These are phyloP conservation scores for Synergus japonicus DNA, from an alignment of 2,888 invertebrate genomes.

Conservation along the genomic window DNA sequence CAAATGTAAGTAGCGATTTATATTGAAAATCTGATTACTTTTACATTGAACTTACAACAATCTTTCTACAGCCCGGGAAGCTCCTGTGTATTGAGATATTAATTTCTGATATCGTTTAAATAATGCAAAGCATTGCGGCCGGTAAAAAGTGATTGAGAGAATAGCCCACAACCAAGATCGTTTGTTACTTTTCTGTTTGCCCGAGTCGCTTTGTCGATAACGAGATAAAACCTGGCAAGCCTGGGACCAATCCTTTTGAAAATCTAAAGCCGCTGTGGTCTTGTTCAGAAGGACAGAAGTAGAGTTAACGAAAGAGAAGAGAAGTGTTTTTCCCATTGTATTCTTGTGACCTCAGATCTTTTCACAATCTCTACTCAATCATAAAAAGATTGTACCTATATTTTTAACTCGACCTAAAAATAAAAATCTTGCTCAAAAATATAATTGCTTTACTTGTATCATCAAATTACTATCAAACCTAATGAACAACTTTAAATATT, in stretches of 20 bases:
- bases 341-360: neutral
- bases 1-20: neutral
- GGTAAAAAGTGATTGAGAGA: neutral
- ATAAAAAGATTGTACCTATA: neutral
- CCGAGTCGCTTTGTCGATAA: conserved; percentile 60
- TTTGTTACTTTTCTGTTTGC: conserved; percentile 64
- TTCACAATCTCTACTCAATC: neutral
- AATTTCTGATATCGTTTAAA: neutral
- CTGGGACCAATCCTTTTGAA: neutral
- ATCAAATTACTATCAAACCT: too few species aligned
- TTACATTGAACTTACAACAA: neutral
- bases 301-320: neutral
- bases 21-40: neutral
- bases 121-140: neutral
- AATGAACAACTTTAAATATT: too few species aligned
- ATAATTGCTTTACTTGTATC: neutral
- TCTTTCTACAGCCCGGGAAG: neutral
- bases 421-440: neutral
- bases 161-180: neutral
- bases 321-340: neutral
- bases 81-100: neutral
- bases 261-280: conserved; percentile 13
- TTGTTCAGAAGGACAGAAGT: neutral
- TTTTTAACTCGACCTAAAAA: neutral
- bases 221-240: conserved; percentile 58